Evolutionary conservation across 2,888 invertebrate species (phyloP).

Genomic region (Anticlea derivata): DNA sequence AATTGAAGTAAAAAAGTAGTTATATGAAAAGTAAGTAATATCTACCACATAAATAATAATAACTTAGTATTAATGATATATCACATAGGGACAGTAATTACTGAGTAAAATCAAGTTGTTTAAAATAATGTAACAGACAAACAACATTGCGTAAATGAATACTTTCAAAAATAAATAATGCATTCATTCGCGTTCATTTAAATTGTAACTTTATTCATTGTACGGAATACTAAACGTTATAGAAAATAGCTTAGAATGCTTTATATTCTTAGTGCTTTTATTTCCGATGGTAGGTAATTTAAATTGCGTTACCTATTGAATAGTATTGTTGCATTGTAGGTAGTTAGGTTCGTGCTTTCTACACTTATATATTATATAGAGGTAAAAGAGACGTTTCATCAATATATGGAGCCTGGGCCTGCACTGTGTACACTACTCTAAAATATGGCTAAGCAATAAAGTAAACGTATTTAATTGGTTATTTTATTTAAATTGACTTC

Average conservation of each 20-base stretch:
- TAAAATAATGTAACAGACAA: not conserved
- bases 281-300: conserved; percentile 6
- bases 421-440: too few relatives aligned
- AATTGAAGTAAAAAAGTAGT: not conserved
- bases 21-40: not conserved
- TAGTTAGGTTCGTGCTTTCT: not conserved
- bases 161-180: conserved; percentile 25
- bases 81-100: not conserved
- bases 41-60: not conserved
- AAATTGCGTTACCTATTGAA: conserved; percentile 4
- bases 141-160: conserved; percentile 6
- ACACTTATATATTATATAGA: too few relatives aligned
- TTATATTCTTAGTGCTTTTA: conserved; percentile 15
- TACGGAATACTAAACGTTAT: conserved; percentile 18
- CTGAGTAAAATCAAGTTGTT: not conserved
- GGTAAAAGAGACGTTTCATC: too few relatives aligned
- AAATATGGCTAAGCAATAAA: too few relatives aligned
- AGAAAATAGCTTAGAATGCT: conserved; percentile 18
- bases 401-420: too few relatives aligned
- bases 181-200: conserved; percentile 15
- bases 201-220: conserved; percentile 18
- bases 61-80: not conserved
- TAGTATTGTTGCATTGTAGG: not conserved
- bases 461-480: too few relatives aligned
- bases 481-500: too few relatives aligned